phyloP scores from a whole-genome alignment of 2,888 invertebrate genomes.

The Amphipoea oculea region DNA sequence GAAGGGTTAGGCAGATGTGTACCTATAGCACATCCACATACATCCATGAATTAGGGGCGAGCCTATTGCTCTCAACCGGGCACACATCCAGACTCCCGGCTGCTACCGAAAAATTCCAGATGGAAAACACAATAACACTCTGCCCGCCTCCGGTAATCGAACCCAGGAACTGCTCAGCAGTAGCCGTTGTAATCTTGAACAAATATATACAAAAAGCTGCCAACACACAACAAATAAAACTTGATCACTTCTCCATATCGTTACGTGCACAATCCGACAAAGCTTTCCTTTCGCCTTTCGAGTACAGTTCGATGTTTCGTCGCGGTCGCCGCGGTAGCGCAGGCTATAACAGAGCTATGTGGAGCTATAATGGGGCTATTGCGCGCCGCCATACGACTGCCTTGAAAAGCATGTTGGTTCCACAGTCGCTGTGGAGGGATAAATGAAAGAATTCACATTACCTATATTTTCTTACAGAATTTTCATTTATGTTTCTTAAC shows the following conservation, averaged over 20 bases:
- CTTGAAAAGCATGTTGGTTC: constrained; percentile 36
- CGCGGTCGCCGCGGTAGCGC: not conserved
- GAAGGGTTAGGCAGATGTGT: too few species aligned
- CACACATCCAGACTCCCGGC: not conserved
- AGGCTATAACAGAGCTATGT: not conserved
- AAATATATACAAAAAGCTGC: constrained; percentile 11
- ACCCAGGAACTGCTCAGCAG: not conserved
- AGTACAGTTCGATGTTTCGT: constrained; percentile 48
- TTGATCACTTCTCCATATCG: constrained; percentile 22
- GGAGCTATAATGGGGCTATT: constrained; percentile 8
- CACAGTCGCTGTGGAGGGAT: not conserved
- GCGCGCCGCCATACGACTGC: not conserved
- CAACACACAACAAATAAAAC: constrained; percentile 26
- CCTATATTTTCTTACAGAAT: not conserved
- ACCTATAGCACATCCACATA: not conserved
- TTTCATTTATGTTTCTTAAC: not conserved
- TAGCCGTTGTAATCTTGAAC: not conserved
- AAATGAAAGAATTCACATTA: not conserved
- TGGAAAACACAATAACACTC: not conserved
- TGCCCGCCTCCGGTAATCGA: not conserved
- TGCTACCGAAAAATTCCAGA: not conserved
- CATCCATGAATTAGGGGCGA: not conserved
- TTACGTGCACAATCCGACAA: constrained; percentile 31
- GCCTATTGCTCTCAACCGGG: not conserved
- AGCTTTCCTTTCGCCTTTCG: constrained; percentile 34